A percentile compares a stretch with the other conserved stretches of the same genome.
These are phyloP conservation scores for Hiodon alosoides DNA, from an alignment of 2,113 vertebrate species.

Conservation along the genomic window DNA sequence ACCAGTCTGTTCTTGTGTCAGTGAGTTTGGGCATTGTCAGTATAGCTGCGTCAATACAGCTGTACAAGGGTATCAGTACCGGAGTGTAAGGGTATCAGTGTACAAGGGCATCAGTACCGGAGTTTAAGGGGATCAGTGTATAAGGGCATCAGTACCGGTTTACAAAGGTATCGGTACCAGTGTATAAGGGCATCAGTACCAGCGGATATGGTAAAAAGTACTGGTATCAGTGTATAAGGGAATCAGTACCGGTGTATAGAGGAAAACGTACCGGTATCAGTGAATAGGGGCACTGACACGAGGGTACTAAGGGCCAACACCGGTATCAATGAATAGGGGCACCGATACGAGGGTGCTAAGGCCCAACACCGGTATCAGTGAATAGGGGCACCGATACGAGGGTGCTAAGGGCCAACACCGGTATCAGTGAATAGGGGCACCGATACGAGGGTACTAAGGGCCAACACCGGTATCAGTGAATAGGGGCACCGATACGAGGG, in stretches of 20 bases:
- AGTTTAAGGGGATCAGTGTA: neutral
- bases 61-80: neutral
- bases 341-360: neutral
- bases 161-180: neutral
- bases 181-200: neutral
- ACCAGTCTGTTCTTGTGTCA: too few relatives aligned
- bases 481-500: neutral
- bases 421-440: neutral
- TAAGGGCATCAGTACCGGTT: too few relatives aligned
- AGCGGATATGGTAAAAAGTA: neutral
- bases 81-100: neutral
- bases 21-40: too few relatives aligned
- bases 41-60: neutral
- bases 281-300: neutral
- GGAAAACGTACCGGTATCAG: too few relatives aligned
- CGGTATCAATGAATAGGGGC: neutral
- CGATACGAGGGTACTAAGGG: too few relatives aligned
- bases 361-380: neutral
- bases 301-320: too few relatives aligned
- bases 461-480: neutral
- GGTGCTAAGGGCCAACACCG: too few relatives aligned
- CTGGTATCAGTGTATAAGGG: neutral
- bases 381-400: neutral
- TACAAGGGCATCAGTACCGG: neutral
- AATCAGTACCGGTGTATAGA: too few relatives aligned